Evolutionary conservation across 2,113 vertebrate genomes (phyloP), one percentile per base, ranked within the genome.

Genomic region (Callaeas wilsoni): DNA sequence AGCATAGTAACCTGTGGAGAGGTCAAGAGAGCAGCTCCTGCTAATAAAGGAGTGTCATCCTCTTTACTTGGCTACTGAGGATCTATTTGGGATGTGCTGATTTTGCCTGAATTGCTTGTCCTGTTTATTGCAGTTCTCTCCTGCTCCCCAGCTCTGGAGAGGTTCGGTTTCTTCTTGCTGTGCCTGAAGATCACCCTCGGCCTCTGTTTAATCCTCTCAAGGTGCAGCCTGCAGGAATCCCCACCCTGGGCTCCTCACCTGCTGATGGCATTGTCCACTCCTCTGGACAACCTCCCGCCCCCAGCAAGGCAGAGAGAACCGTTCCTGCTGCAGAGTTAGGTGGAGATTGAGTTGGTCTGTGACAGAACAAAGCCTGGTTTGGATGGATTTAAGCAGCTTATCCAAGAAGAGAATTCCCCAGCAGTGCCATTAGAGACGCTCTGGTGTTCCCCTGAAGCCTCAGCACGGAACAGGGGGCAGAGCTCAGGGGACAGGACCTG

Each of bases 61-160:
- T 96, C 96, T 90, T 89, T 60, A 26, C 91, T 33, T 75, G 83
- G 96, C 94, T 95, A 81, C 93, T 70, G 93, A 94, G 76, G 68
- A 89, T 92, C 79, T 74, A 89, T 97, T 96, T 97, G 96, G 96
- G 96, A 96, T 92, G 88, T 89, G 93, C 94, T 90, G 92, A 95
- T 94, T 90, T 82, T 37, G 94, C 95, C 96, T 82, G 73, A 70
- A 94, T 89, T 49, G 39, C 63, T 89, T 10, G 39, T 56, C 91
- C 89, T 85, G 62, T 32, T 94, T 85, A 93, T 55, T 64, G 79
- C 30, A 56, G 79, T 29, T 80, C 68, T 3, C 17, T 64, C 55
- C 60, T 49, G 56, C 46, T 10, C 9, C 82, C n/a, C 44, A 49
- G n/a, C 49, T 56, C 84, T 63, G 42, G 9, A 60, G 37, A 63